These are phyloP conservation scores for Nannoperca australis DNA, from an alignment of 2,797 vertebrate genomes.

Conservation along the genomic window DNA sequence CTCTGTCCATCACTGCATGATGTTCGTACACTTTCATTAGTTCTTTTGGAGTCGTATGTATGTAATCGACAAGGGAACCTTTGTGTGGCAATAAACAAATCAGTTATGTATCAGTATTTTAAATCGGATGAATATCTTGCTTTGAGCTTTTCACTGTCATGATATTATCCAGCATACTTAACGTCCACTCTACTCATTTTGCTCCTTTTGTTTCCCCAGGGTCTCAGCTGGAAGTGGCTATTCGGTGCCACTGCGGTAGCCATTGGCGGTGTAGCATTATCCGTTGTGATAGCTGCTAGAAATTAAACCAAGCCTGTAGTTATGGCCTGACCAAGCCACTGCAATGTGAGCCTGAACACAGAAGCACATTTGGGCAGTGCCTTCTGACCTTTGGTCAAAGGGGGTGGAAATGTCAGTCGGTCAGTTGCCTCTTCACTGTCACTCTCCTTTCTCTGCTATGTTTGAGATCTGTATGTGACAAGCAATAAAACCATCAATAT, in stretches of 20 bases:
- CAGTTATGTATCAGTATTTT: background rate
- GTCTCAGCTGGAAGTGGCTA: constrained; percentile 98
- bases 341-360: constrained; percentile 43
- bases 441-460: constrained; percentile 75
- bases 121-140: constrained; percentile 6
- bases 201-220: constrained; percentile 78
- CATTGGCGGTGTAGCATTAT: constrained; percentile 95
- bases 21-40: background rate
- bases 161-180: constrained; percentile 16
- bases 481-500: constrained; percentile 46
- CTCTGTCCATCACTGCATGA: constrained; percentile 13
- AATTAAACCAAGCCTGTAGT: constrained; percentile 82
- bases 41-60: constrained; percentile 6
- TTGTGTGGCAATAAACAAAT: constrained; percentile 13
- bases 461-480: constrained; percentile 71
- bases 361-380: constrained; percentile 61
- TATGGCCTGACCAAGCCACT: constrained; percentile 38
- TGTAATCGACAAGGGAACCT: background rate
- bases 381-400: constrained; percentile 52
- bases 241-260: constrained; percentile 96
- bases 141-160: constrained; percentile 20
- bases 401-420: constrained; percentile 32
- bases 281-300: constrained; percentile 96
- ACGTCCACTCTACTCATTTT: background rate
- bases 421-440: constrained; percentile 56